Base-by-base conservation (phyloP, 2,888 invertebrate genomes). In the Dexiosoma caninum region DNA sequence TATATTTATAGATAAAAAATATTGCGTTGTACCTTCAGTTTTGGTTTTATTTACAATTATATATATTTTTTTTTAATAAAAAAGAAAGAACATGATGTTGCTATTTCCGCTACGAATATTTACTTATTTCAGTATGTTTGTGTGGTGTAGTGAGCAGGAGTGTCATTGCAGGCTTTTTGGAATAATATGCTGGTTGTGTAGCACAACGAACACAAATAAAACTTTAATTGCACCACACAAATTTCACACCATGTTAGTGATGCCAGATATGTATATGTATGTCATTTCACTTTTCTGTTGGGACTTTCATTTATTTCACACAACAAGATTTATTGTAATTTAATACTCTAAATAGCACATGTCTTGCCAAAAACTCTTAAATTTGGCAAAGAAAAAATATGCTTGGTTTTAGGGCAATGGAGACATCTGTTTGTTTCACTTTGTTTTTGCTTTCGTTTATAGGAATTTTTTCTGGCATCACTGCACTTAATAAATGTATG, bases 181-280 rank as follows among this genome's bases (percentile, higher is more conserved):
- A 16, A 27, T 14, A 53, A 42, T 19, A 23, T 62, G n/a, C 12
- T 59, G 27, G 49, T 27, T 49, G 46, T 49, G 19, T 35, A 55
- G 53, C 23, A 40, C 60, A 57, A 74, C 19, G 19, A 49, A 21
- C 23, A 74, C 49, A 42, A 44, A 67, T 72, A 67, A 46, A 57
- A 27, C 27, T 62, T 78, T 67, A 60, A 78, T 67, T 78, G 62
- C 53, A 62, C 60, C 59, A 78, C 72, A 67, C 60, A 46, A 78
- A 46, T 46, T 78, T 78, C 53, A 55, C 60, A 67, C 44, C 21
- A 37, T 46, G 46, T 19, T 27, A 40, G 1, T 60, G 30, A 2
- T 37, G 4, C 10, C 10, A 0, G 37, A n/a, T n/a, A n/a, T n/a
- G n/a, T n/a, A n/a, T n/a, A n/a, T n/a, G n/a, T n/a, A n/a, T n/a